Percentiles rank a stretch among this genome's conserved stretches.
Evolutionary conservation across 2,888 invertebrate genomes (phyloP).

Genomic region (Rhingia rostrata): DNA sequence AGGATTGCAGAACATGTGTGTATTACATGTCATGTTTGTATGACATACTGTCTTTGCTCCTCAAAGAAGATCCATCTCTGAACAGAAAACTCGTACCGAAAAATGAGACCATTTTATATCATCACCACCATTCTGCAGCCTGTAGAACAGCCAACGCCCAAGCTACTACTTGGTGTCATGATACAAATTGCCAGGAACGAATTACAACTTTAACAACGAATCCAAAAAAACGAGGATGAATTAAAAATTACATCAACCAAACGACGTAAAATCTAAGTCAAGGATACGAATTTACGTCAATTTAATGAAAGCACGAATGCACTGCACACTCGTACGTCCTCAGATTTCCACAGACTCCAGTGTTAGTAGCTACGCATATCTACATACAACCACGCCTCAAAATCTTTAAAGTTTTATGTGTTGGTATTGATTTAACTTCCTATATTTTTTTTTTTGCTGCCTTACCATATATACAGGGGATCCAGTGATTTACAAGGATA

Average conservation of each 20-base stretch:
- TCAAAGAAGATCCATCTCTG: too few species aligned
- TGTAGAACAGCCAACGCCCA: conserved; percentile 68
- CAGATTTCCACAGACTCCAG: conserved; percentile 31
- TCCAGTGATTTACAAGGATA: conserved; percentile 64
- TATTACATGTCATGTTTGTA: too few species aligned
- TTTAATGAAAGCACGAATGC: conserved; percentile 62
- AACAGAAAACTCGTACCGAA: conserved; percentile 25
- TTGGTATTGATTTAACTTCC: conserved; percentile 55
- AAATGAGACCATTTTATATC: conserved; percentile 50
- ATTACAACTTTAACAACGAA: conserved; percentile 40
- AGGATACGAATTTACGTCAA: conserved; percentile 73
- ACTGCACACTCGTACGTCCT: conserved; percentile 15
- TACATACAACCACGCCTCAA: conserved; percentile 61
- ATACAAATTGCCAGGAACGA: conserved; percentile 57
- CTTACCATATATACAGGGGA: conserved; percentile 16
- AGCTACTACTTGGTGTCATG: conserved; percentile 28
- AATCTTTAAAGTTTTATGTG: conserved; percentile 65
- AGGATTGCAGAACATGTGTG: too few species aligned
- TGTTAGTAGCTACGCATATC: conserved; percentile 43
- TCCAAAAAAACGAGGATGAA: conserved; percentile 24
- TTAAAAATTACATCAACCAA: conserved; percentile 63
- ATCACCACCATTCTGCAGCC: conserved; percentile 32
- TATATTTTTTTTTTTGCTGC: conserved; percentile 32
- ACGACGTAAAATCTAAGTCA: conserved; percentile 70
- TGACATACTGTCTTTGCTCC: too few species aligned